These are phyloP conservation scores for Danaus melanippus DNA, from an alignment of 1,140 invertebrate genomes.

Conservation along the genomic window DNA sequence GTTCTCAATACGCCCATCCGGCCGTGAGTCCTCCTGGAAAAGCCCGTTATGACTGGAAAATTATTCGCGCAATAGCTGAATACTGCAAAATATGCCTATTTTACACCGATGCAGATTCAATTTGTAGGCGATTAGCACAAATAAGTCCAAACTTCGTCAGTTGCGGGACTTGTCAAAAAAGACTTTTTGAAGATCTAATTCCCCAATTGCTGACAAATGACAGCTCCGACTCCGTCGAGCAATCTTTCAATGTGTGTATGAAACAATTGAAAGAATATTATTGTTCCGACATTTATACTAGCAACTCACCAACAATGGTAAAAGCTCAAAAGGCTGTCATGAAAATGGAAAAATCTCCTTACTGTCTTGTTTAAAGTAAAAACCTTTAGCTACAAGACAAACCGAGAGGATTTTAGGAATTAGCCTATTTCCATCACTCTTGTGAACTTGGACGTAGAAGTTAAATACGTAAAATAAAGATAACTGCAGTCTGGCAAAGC, in stretches of 20 bases:
- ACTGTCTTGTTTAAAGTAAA: constrained; percentile 26
- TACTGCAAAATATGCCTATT: constrained; percentile 35
- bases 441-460: too few relatives aligned
- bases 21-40: constrained; percentile 53
- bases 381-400: too few relatives aligned
- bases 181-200: constrained; percentile 35
- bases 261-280: constrained; percentile 47
- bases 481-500: too few relatives aligned
- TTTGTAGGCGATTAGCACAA: constrained; percentile 38
- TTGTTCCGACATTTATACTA: constrained; percentile 51
- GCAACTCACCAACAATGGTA: constrained; percentile 53
- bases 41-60: constrained; percentile 58
- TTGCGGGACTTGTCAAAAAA: constrained; percentile 37
- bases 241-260: constrained; percentile 41
- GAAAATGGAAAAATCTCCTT: constrained; percentile 29
- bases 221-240: neutral
- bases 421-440: too few relatives aligned
- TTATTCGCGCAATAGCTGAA: constrained; percentile 50
- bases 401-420: too few relatives aligned
- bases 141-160: constrained; percentile 50
- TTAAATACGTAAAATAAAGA: too few relatives aligned
- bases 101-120: constrained; percentile 37
- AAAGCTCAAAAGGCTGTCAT: constrained; percentile 42
- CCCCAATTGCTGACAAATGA: constrained; percentile 20
- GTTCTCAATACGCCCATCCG: constrained; percentile 48